These are phyloP conservation scores for Hiodon tergisus DNA, from an alignment of 2,113 vertebrate species.

Conservation along the genomic window DNA sequence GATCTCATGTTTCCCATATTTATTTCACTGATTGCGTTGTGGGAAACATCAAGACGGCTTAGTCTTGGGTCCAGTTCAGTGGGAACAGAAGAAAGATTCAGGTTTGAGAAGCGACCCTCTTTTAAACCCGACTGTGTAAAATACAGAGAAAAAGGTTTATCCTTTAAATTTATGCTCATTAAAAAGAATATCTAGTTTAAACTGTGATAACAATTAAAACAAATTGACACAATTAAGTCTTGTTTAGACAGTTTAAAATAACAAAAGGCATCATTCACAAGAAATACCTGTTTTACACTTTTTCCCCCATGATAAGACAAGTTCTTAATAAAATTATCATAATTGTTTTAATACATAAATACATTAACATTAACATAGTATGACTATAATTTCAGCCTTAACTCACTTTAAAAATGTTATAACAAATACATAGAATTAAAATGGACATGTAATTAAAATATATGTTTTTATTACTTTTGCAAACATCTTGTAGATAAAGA, in stretches of 20 bases:
- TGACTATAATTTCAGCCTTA: too few relatives aligned
- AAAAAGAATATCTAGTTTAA: too few relatives aligned
- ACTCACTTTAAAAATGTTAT: too few relatives aligned
- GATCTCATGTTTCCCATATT: constrained; percentile 44
- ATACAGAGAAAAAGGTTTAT: constrained; percentile 31
- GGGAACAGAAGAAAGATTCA: constrained; percentile 58
- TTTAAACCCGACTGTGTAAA: constrained; percentile 40
- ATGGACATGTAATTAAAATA: not conserved
- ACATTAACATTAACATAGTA: not conserved
- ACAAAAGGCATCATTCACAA: too few relatives aligned
- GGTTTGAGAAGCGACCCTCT: constrained; percentile 56
- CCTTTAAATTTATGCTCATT: constrained; percentile 10
- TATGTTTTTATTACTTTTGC: not conserved
- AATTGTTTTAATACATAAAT: not conserved
- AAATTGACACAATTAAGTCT: not conserved
- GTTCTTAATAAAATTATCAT: too few relatives aligned
- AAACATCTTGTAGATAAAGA: not conserved
- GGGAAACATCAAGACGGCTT: constrained; percentile 63
- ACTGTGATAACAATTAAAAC: not conserved
- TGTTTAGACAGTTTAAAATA: too few relatives aligned
- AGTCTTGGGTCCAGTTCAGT: constrained; percentile 48
- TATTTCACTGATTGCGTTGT: constrained; percentile 69
- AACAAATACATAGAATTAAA: not conserved
- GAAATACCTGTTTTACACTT: too few relatives aligned
- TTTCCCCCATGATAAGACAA: too few relatives aligned